These are phyloP conservation scores for Coelopa frigida DNA, from an alignment of 1,140 invertebrate genomes.

Conservation along the genomic window DNA sequence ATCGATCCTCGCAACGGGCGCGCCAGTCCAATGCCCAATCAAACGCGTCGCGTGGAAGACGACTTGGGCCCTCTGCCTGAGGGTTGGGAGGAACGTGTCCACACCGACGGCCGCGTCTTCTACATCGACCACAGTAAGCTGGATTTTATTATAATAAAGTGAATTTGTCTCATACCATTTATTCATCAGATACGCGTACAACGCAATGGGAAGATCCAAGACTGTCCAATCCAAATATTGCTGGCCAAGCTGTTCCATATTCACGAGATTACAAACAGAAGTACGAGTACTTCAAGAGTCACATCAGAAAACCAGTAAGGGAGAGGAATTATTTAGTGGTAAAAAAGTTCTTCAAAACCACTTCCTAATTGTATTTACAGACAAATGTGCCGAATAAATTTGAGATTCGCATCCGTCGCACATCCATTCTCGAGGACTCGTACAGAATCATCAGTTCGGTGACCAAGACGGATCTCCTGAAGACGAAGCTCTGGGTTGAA, in stretches of 20 bases:
- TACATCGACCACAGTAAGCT: constrained; percentile 97
- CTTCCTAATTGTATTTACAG: constrained; percentile 49
- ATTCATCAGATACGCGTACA: constrained; percentile 74
- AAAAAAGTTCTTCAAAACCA: neutral
- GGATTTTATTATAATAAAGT: neutral
- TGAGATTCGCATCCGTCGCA: constrained; percentile 88
- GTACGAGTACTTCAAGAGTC: constrained; percentile 95
- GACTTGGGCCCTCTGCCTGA: constrained; percentile 88
- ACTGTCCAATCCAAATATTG: constrained; percentile 91
- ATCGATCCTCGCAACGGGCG: constrained; percentile 84
- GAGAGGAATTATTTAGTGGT: neutral
- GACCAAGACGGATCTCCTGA: constrained; percentile 77
- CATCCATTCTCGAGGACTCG: constrained; percentile 92
- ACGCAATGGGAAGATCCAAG: constrained; percentile 99
- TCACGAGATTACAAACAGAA: constrained; percentile 98
- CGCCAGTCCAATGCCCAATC: constrained; percentile 75
- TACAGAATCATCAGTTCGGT: constrained; percentile 84
- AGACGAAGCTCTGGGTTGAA: constrained; percentile 97
- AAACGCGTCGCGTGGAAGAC: constrained; percentile 59
- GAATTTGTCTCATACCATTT: constrained; percentile 14
- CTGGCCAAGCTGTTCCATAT: constrained; percentile 94
- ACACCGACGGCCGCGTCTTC: constrained; percentile 93
- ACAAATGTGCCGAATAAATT: constrained; percentile 95
- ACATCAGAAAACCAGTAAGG: constrained; percentile 88
- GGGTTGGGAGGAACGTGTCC: constrained; percentile 96